Percentiles rank a stretch among this genome's conserved stretches.
phyloP scores from a whole-genome alignment of 2,888 invertebrate species.

The Eupithecia pulchellata region DNA sequence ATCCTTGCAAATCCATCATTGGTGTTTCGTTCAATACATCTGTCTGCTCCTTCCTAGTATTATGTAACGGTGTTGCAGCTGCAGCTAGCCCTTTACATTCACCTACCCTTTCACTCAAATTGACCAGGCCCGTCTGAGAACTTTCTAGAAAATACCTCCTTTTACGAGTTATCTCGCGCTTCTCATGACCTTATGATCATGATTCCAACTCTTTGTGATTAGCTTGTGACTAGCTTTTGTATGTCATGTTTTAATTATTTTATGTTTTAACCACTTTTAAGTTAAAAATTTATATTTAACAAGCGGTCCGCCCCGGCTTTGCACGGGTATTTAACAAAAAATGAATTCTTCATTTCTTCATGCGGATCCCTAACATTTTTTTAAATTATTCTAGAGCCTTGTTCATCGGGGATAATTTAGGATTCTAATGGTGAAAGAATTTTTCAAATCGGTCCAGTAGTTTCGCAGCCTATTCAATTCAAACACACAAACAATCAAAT shows the following conservation, averaged over 20 bases:
- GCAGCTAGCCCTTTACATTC: conserved; percentile 18
- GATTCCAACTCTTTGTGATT: background rate
- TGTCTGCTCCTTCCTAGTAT: conserved; percentile 12
- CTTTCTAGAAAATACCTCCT: conserved; percentile 24
- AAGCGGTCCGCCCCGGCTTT: too few relatives aligned
- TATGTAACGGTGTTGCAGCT: conserved; percentile 16
- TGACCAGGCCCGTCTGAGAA: conserved; percentile 3
- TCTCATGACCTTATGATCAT: conserved; percentile 7
- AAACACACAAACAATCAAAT: too few relatives aligned
- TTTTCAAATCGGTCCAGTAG: too few relatives aligned
- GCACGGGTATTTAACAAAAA: too few relatives aligned
- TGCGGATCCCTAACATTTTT: too few relatives aligned
- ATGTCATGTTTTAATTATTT: background rate
- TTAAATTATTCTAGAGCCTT: too few relatives aligned
- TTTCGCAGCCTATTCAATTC: too few relatives aligned
- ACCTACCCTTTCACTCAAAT: conserved; percentile 27
- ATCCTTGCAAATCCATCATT: background rate
- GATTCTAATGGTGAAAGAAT: too few relatives aligned
- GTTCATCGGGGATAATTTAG: too few relatives aligned
- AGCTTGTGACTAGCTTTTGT: background rate
- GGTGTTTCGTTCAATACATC: background rate
- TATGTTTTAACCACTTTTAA: background rate
- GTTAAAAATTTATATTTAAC: too few relatives aligned
- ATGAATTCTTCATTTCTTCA: too few relatives aligned
- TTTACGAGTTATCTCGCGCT: background rate